These are phyloP conservation scores for Leucophora obtusa DNA, from an alignment of 2,888 invertebrate species.

Conservation along the genomic window DNA sequence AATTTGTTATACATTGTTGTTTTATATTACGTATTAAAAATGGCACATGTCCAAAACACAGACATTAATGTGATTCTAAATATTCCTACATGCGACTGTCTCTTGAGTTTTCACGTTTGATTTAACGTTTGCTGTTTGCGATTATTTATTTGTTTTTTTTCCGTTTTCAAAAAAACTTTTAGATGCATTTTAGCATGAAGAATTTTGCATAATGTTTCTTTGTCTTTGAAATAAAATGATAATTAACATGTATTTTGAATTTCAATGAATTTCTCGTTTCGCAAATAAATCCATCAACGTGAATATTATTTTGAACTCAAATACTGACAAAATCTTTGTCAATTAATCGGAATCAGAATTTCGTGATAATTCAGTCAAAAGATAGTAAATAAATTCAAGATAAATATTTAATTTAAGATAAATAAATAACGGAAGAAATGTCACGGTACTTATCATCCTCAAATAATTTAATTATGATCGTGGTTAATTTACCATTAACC, in stretches of 20 bases:
- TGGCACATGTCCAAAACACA: constrained; percentile 55
- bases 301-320: constrained; percentile 18
- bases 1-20: not conserved
- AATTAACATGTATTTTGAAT: constrained; percentile 18
- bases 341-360: not conserved
- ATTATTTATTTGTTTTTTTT: constrained; percentile 5
- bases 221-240: constrained; percentile 8
- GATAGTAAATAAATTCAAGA: too few relatives aligned
- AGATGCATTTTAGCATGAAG: not conserved
- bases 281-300: constrained; percentile 42
- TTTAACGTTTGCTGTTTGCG: constrained; percentile 18
- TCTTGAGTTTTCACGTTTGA: constrained; percentile 22
- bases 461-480: too few relatives aligned
- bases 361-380: too few relatives aligned
- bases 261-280: constrained; percentile 15
- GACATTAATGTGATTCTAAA: constrained; percentile 32
- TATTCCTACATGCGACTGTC: constrained; percentile 33
- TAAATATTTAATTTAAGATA: too few relatives aligned
- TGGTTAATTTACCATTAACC: too few relatives aligned
- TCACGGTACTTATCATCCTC: too few relatives aligned
- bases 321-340: not conserved
- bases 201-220: not conserved
- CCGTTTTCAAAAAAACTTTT: not conserved
- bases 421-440: too few relatives aligned
- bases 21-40: constrained; percentile 11